Conservation (phyloP, 2,113 vertebrate genomes). For the Ptilorrhoa leucosticta region DNA sequence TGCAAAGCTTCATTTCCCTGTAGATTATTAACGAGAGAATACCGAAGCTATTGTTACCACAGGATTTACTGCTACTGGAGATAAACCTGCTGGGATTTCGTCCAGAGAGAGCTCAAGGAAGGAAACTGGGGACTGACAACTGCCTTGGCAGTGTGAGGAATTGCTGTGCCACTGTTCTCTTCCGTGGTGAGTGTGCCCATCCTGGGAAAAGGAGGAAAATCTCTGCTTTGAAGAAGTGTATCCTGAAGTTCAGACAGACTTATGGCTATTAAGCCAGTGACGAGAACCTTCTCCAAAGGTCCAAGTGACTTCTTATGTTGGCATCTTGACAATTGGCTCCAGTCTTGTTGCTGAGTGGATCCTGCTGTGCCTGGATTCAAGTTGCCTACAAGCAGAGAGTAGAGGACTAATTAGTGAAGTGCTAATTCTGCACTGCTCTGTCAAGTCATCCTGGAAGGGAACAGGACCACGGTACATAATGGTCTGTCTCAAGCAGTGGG, state of each 20-base stretch:
- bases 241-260: background rate
- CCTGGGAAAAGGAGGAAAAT: background rate
- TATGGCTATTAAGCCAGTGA: background rate
- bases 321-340: background rate
- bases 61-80: background rate
- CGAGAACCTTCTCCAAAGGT: background rate
- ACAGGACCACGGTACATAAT: background rate
- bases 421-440: background rate
- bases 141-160: background rate
- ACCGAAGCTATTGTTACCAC: background rate
- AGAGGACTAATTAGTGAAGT: background rate
- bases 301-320: background rate
- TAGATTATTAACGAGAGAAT: background rate
- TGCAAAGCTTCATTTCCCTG: background rate
- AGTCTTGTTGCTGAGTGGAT: background rate
- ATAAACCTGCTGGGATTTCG: background rate
- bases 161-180: background rate
- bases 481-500: background rate
- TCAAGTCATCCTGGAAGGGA: background rate
- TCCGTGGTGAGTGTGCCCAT: accelerated
- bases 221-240: background rate
- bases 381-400: background rate
- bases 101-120: background rate
- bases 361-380: background rate
- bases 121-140: background rate